Conservation (phyloP, 2,888 invertebrate species). For the Epistrophe grossulariae region DNA sequence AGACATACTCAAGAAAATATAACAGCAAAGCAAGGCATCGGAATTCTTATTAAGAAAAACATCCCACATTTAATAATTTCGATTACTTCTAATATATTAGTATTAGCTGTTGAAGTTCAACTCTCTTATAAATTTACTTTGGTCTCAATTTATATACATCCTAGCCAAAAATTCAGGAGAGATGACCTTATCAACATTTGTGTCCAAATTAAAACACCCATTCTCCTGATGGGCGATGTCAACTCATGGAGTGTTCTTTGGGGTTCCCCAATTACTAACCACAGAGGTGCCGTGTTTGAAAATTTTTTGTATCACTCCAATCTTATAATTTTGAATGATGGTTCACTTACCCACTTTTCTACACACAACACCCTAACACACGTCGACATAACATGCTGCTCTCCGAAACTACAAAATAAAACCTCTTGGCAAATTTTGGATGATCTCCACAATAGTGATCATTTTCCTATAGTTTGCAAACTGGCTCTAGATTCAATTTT, state of each 20-base stretch:
- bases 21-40: neutral
- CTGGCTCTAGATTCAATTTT: neutral
- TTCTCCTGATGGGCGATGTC: no score
- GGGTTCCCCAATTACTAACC: no score
- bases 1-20: neutral
- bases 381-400: neutral
- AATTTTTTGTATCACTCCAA: no score
- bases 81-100: neutral
- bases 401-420: no score
- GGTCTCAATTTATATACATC: no score
- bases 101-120: neutral
- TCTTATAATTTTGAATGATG: no score
- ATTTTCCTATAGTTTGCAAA: neutral
- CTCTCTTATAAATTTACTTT: neutral
- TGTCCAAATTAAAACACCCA: no score
- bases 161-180: no score
- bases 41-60: neutral
- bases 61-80: neutral
- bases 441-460: conserved; percentile 4
- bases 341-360: no score
- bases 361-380: neutral
- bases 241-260: no score
- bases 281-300: no score
- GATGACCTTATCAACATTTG: no score
- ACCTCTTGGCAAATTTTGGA: neutral